Percentiles rank a stretch among this genome's conserved stretches.
phyloP scores from a whole-genome alignment of 1,140 invertebrate genomes.

The Pantala flavescens region DNA sequence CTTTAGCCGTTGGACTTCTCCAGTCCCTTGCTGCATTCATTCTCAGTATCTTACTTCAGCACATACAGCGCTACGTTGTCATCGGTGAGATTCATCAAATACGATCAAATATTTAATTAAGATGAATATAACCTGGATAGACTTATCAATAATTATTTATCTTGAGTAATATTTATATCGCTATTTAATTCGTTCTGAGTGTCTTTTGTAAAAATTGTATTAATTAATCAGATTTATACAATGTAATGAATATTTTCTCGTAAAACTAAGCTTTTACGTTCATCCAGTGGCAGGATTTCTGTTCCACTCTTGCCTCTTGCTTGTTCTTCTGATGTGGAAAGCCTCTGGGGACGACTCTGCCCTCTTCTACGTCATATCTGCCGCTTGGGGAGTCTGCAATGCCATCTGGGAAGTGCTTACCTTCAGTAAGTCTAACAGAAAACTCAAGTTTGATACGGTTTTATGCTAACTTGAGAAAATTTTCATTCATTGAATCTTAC shows the following conservation, averaged over 20 bases:
- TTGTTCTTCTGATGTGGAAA: conserved; percentile 53
- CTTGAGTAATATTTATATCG: no score
- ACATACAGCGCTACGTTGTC: conserved; percentile 49
- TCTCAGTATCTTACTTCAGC: conserved; percentile 53
- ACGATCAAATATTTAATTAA: no score
- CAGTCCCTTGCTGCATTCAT: conserved; percentile 56
- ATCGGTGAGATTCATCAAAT: conserved; percentile 39
- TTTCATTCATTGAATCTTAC: no score
- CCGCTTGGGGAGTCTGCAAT: conserved; percentile 63
- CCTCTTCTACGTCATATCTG: conserved; percentile 56
- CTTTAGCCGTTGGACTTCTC: conserved; percentile 50
- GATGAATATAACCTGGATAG: no score
- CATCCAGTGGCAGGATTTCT: conserved; percentile 50
- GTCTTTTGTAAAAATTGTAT: no score
- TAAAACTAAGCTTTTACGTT: no score
- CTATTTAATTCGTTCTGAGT: no score
- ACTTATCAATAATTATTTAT: no score
- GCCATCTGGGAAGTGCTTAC: conserved; percentile 57
- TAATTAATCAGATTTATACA: no score
- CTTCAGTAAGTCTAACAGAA: conserved; percentile 27
- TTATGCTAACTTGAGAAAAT: neutral
- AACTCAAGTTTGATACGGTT: neutral
- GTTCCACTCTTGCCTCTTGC: conserved; percentile 53
- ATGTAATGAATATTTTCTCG: no score
- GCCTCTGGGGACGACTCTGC: conserved; percentile 49